phyloP scores from a whole-genome alignment of 2,888 invertebrate genomes.

The Drosophila parthenogenetica region DNA sequence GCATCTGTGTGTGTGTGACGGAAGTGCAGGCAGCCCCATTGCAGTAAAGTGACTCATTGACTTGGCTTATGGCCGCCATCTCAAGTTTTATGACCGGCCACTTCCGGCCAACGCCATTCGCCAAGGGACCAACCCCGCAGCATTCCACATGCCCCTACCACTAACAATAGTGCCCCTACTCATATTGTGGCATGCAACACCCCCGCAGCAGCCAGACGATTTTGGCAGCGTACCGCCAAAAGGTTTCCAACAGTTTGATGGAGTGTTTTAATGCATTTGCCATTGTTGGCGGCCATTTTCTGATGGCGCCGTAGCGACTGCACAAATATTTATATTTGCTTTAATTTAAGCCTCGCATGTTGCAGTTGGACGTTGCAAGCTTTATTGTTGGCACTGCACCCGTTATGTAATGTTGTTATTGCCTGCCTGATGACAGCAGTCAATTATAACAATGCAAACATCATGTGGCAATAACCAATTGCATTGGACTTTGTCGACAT shows the following conservation, averaged over 20 bases:
- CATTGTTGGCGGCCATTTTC: conserved; percentile 70
- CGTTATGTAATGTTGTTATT: conserved; percentile 15
- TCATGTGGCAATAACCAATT: conserved; percentile 30
- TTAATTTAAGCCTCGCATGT: conserved; percentile 78
- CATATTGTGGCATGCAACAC: conserved; percentile 14
- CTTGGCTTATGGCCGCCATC: conserved; percentile 74
- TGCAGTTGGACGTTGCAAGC: conserved; percentile 50
- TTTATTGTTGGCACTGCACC: conserved; percentile 19
- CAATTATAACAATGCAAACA: conserved; percentile 77
- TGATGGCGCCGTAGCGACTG: conserved; percentile 70
- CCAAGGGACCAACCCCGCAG: conserved; percentile 9
- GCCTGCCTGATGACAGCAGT: conserved; percentile 69
- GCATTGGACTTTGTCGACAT: conserved; percentile 2
- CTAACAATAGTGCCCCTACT: too few species aligned
- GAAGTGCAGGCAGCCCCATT: conserved; percentile 56
- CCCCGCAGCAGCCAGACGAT: conserved; percentile 31
- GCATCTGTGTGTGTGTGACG: conserved; percentile 2
- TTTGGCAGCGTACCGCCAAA: conserved; percentile 63
- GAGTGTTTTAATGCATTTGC: conserved; percentile 77
- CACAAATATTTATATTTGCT: conserved; percentile 77
- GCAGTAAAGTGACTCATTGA: conserved; percentile 77
- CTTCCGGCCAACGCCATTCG: conserved; percentile 77
- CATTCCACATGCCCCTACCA: background rate
- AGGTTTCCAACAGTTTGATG: conserved; percentile 66
- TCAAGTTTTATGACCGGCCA: conserved; percentile 81